Conservation (phyloP, 2,113 vertebrate species). For the Microtus oregoni region DNA sequence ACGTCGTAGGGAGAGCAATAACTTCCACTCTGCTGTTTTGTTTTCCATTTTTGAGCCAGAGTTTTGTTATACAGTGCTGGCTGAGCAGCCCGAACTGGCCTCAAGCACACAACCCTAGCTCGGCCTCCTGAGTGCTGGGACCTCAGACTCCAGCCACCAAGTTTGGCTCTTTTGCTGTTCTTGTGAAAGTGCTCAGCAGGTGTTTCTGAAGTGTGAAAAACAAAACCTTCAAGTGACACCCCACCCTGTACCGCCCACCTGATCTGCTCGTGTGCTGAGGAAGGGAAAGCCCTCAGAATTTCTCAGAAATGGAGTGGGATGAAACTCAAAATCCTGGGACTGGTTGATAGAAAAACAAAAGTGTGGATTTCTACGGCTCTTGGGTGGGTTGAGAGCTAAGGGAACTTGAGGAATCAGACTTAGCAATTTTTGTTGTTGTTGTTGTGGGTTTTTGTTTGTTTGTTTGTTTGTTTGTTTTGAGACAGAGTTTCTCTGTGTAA, state of each 20-base stretch:
- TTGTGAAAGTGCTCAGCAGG: neutral
- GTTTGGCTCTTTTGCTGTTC: neutral
- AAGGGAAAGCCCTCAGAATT: neutral
- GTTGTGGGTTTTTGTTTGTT: too few species aligned
- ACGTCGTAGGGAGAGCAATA: neutral
- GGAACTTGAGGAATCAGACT: neutral
- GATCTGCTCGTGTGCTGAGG: neutral
- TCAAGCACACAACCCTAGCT: neutral
- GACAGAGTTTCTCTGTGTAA: too few species aligned
- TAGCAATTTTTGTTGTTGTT: neutral
- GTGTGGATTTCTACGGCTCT: neutral
- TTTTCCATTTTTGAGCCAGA: neutral
- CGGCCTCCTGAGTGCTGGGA: neutral
- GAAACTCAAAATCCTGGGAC: neutral
- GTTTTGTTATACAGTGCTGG: neutral
- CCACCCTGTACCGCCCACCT: neutral
- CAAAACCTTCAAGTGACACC: neutral
- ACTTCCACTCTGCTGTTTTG: neutral
- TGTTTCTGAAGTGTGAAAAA: neutral
- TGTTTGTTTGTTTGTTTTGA: too few species aligned
- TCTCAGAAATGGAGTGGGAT: neutral
- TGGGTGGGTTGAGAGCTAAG: neutral
- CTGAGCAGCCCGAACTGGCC: neutral
- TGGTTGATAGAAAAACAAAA: neutral
- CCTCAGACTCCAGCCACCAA: neutral